Evolutionary conservation across 2,888 invertebrate species (phyloP).

Genomic region (Mellilla xanthometata): DNA sequence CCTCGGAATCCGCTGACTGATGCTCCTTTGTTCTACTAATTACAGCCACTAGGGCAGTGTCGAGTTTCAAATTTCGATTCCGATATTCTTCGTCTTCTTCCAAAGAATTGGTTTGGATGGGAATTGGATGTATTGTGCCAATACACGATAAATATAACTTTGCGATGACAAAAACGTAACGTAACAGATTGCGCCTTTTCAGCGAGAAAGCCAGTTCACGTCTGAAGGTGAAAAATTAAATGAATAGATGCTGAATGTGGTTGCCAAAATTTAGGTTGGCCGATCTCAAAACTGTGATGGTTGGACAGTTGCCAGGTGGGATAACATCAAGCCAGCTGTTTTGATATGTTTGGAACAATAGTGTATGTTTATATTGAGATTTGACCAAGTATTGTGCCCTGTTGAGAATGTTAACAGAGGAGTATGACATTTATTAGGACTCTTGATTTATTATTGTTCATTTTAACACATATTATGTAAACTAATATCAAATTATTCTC

Average conservation of each 20-base stretch:
- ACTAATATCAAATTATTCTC: too few relatives aligned
- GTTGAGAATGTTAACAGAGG: too few relatives aligned
- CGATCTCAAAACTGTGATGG: constrained; percentile 55
- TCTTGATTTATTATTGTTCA: too few relatives aligned
- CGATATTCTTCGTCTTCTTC: neutral
- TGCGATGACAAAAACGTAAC: constrained; percentile 4
- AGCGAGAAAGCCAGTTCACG: constrained; percentile 42
- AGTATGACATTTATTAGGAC: too few relatives aligned
- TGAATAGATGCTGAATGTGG: constrained; percentile 52
- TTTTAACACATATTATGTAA: too few relatives aligned
- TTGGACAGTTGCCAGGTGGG: constrained; percentile 63
- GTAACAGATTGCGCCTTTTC: constrained; percentile 31
- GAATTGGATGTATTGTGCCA: neutral
- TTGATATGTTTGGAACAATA: constrained; percentile 25
- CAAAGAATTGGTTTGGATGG: neutral
- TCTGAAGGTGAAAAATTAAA: constrained; percentile 72
- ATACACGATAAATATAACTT: constrained; percentile 7
- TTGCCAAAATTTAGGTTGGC: constrained; percentile 67
- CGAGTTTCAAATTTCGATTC: constrained; percentile 31
- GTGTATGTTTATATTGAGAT: constrained; percentile 12
- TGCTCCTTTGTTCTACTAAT: constrained; percentile 55
- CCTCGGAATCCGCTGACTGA: constrained; percentile 57
- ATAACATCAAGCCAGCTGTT: constrained; percentile 25
- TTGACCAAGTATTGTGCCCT: constrained; percentile 1
- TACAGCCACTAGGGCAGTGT: constrained; percentile 32